Evolutionary conservation across 1,140 invertebrate species (phyloP), one percentile per base, ranked within the genome.

Genomic region (Danaus melanippus): DNA sequence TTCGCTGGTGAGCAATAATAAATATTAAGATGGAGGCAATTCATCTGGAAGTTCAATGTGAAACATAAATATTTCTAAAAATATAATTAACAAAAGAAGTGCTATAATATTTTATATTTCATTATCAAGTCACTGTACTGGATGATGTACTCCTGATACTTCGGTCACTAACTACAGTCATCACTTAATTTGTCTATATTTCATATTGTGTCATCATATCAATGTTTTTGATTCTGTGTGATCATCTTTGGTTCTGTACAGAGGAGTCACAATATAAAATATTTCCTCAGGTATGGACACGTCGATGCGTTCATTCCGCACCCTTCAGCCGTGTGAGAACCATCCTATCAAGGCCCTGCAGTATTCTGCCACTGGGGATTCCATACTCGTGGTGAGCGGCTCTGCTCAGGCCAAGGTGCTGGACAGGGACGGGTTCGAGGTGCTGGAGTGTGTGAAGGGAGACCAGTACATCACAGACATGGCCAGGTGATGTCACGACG

Each of bases 381-480:
- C 93, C 10, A 93, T 99, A n/a, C 85, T 99, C 1, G 94, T 99
- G 0, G 91, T 98, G 8, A 94, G 96, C n/a, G 97, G 97, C 0
- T 93, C 94, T 52, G 92, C 93, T 0, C 94, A 95, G 76, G 96
- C 98, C 0, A 99, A 99, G 86, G 92, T 99, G 0, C 79, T 99
- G 4, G 98, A 99, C 79, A 88, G 98, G 53, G 98, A 99, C 85
- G 98, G 98, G 2, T 96, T 97, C 72, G 97, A 99, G 79, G 92
- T 96, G 57, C 90, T 96, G 10, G 97, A 99, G 86, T 99, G 97
- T 68, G 93, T 97, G 0, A 98, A 98, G 86, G 95, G 97, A 4
- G 97, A 99, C 86, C 97, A 98, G 83, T 99, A 99, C 74, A 93
- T 99, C 40, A 92, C 93, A 1, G 98, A 99, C 84, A 96, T 97